Evolutionary conservation across 1,140 invertebrate species (phyloP).

Genomic region (Berghia stephanieae): DNA sequence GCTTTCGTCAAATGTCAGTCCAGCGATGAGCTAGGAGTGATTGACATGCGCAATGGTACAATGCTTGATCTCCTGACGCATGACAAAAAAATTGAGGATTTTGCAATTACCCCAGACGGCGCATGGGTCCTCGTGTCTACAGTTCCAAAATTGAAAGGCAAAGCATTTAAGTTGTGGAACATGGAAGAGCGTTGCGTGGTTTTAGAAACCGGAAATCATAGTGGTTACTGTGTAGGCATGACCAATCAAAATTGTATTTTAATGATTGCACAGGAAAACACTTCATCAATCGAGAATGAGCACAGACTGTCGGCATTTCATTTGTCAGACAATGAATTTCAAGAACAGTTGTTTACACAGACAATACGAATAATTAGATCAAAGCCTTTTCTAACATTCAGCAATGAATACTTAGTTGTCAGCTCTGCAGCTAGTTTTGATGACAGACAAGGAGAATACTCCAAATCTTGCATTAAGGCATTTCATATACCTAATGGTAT

Average conservation of each 20-base stretch:
- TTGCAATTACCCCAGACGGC: constrained; percentile 56
- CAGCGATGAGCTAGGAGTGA: constrained; percentile 64
- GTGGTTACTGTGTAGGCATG: constrained; percentile 49
- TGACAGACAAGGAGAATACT: constrained; percentile 35
- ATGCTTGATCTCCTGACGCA: constrained; percentile 64
- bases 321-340: constrained; percentile 42
- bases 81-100: constrained; percentile 51
- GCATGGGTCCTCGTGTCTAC: constrained; percentile 54
- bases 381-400: constrained; percentile 55
- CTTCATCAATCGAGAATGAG: constrained; percentile 47
- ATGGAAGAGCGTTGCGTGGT: constrained; percentile 52
- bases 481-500: constrained; percentile 50
- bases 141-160: constrained; percentile 42
- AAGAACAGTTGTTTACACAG: constrained; percentile 42
- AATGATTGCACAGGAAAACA: constrained; percentile 47
- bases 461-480: constrained; percentile 51
- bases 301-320: constrained; percentile 48
- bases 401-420: constrained; percentile 57
- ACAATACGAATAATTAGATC: constrained; percentile 37
- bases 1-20: constrained; percentile 53
- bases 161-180: constrained; percentile 60
- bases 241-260: constrained; percentile 41
- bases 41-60: constrained; percentile 60
- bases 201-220: constrained; percentile 55
- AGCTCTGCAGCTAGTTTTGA: constrained; percentile 52